phyloP scores from a whole-genome alignment of 2,113 vertebrate species.

The Actinemys pallida region DNA sequence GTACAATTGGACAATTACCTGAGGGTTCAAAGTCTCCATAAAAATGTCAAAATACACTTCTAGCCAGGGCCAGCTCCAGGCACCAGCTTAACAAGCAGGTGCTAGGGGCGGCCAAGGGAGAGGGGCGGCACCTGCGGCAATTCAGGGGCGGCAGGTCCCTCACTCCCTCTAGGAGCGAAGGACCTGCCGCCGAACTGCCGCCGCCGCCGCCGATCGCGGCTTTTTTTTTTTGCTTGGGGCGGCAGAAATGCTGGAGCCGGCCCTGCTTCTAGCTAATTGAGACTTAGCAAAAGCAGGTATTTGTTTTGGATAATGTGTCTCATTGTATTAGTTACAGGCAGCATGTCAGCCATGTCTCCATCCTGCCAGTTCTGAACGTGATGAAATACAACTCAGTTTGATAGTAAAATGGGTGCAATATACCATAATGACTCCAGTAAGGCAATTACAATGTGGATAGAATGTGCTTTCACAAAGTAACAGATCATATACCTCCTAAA shows the following conservation, averaged over 20 bases:
- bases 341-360: slow-evolving; percentile 19
- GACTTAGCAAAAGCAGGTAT: slow-evolving; percentile 55
- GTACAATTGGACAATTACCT: slow-evolving; percentile 60
- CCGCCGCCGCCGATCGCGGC: no score
- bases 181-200: no score
- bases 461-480: slow-evolving; percentile 48
- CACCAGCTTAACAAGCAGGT: no score
- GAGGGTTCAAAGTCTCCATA: slow-evolving; percentile 10
- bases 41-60: slow-evolving; percentile 48
- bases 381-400: slow-evolving; percentile 69
- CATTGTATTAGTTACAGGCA: slow-evolving; percentile 56
- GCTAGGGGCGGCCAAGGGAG: no score
- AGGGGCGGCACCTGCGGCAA: no score
- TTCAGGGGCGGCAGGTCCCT: no score
- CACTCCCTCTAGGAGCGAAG: no score
- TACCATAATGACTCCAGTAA: slow-evolving; percentile 66
- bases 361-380: slow-evolving; percentile 54
- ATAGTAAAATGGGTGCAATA: slow-evolving; percentile 67
- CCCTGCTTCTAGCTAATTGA: slow-evolving; percentile 49
- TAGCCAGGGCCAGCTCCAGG: background rate
- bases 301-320: slow-evolving; percentile 40
- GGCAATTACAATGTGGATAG: slow-evolving; percentile 16
- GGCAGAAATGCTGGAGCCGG: no score
- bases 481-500: slow-evolving; percentile 64
- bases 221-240: no score